phyloP scores from a whole-genome alignment of 1,140 invertebrate genomes.

The Amphibalanus amphitrite region DNA sequence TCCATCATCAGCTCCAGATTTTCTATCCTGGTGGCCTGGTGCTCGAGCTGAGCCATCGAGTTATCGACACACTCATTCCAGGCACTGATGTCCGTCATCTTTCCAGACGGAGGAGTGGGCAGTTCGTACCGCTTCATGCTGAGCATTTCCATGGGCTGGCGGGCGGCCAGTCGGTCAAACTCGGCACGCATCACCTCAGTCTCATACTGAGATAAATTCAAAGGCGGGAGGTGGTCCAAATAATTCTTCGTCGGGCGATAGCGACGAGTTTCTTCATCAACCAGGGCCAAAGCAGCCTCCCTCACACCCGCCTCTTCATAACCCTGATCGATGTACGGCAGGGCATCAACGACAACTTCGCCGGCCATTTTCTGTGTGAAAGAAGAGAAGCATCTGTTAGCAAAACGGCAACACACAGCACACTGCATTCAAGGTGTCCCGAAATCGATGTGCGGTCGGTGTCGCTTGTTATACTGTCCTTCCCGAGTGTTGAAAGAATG shows the following conservation, averaged over 20 bases:
- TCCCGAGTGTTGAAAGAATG: no score
- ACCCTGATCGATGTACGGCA: constrained; percentile 91
- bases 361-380: constrained; percentile 2
- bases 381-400: no score
- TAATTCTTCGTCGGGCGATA: constrained; percentile 96
- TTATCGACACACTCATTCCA: constrained; percentile 94
- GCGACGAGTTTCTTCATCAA: constrained; percentile 88
- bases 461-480: no score
- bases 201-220: constrained; percentile 67
- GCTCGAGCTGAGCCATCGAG: constrained; percentile 85
- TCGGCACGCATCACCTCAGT: constrained; percentile 80
- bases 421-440: no score
- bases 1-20: constrained; percentile 89
- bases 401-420: no score
- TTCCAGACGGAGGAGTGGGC: constrained; percentile 76
- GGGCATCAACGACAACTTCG: constrained; percentile 76
- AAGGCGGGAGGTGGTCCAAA: constrained; percentile 65
- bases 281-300: constrained; percentile 83
- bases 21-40: constrained; percentile 75
- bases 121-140: constrained; percentile 96
- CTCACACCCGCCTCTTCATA: constrained; percentile 87
- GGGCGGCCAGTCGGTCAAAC: constrained; percentile 77
- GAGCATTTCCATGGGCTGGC: constrained; percentile 83
- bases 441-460: no score
- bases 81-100: constrained; percentile 74